These are phyloP conservation scores for Yoshiicerus persimilis DNA, from an alignment of 1,140 invertebrate species.

Conservation along the genomic window DNA sequence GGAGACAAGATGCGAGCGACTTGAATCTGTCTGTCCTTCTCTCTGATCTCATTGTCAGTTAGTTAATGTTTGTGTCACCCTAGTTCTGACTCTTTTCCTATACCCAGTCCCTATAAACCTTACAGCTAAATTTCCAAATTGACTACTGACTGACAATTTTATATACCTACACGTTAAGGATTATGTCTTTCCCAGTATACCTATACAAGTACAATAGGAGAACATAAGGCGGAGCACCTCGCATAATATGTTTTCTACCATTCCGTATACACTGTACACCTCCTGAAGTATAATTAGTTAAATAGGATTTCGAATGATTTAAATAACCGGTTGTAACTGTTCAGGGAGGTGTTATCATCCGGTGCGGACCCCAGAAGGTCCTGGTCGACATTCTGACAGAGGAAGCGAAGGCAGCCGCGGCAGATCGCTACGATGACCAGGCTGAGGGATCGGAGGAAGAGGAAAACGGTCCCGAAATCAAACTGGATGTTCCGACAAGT, in stretches of 20 bases:
- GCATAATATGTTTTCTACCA: too few species aligned
- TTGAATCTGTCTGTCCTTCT: not conserved
- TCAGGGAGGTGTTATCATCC: conserved; percentile 40
- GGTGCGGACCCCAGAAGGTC: conserved; percentile 32
- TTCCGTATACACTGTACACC: too few species aligned
- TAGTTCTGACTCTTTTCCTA: not conserved
- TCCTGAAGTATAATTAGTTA: too few species aligned
- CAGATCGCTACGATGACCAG: conserved; percentile 50
- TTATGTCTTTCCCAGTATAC: too few species aligned
- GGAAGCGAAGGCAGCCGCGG: not conserved
- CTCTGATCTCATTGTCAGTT: not conserved
- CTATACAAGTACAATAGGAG: too few species aligned
- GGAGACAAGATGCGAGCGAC: not conserved
- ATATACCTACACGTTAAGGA: too few species aligned
- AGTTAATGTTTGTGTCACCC: not conserved
- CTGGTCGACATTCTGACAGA: conserved; percentile 46
- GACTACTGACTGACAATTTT: too few species aligned
- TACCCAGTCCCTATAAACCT: not conserved
- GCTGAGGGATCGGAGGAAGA: conserved; percentile 53
- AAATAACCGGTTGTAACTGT: too few species aligned
- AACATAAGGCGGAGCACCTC: too few species aligned
- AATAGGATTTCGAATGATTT: too few species aligned
- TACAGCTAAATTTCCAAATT: too few species aligned
- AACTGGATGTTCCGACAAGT: conserved; percentile 31
- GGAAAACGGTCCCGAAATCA: not conserved